Conservation (phyloP, 2,797 vertebrate species). For the Otolemur crassicaudatus region DNA sequence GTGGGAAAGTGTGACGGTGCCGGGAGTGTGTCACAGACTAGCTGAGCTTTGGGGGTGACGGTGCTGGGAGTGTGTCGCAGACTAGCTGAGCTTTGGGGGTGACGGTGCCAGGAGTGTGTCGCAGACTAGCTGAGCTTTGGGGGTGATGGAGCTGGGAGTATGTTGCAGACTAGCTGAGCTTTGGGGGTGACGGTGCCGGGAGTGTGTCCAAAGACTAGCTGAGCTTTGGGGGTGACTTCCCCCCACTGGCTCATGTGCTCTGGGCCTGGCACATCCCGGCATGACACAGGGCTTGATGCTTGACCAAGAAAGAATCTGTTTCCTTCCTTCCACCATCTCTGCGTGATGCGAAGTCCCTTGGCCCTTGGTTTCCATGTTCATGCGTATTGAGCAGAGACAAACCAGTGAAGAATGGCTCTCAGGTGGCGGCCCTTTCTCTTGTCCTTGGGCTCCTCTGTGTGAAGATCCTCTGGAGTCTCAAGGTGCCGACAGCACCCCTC, state of each 20-base stretch:
- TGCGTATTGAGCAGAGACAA: rapidly evolving
- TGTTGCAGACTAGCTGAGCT: no score
- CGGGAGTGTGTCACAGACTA: no score
- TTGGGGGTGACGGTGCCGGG: no score
- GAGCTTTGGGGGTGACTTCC: neutral
- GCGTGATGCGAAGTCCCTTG: rapidly evolving
- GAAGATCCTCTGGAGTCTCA: no score
- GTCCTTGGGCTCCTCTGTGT: neutral
- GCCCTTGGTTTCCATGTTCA: rapidly evolving
- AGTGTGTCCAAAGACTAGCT: rapidly evolving
- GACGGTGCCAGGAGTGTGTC: no score
- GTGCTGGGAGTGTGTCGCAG: no score
- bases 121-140: no score
- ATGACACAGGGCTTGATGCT: rapidly evolving
- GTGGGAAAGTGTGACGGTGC: rapidly evolving
- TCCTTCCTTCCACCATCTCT: rapidly evolving
- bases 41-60: neutral
- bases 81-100: no score
- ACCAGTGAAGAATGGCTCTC: rapidly evolving
- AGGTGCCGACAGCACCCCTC: rapidly evolving
- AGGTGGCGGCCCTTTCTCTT: neutral
- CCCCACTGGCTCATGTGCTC: rapidly evolving
- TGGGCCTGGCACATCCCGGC: rapidly evolving
- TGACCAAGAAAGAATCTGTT: rapidly evolving
- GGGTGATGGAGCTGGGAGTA: no score